A percentile compares a stretch with the other conserved stretches of the same genome.
These are phyloP conservation scores for Byasa hedistus DNA, from an alignment of 2,888 invertebrate genomes.

Conservation along the genomic window DNA sequence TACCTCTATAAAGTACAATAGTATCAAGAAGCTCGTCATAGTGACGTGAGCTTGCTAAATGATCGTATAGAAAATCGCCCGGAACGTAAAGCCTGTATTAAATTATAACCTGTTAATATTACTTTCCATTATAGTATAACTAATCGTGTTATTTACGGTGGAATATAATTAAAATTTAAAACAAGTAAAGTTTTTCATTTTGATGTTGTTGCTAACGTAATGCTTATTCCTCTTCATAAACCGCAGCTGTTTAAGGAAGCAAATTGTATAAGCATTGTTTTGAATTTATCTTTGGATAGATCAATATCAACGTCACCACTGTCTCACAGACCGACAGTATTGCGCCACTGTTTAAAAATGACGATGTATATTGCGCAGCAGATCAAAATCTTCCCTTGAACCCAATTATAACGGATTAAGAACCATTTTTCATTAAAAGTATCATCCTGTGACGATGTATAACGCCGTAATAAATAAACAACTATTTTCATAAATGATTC, in stretches of 20 bases:
- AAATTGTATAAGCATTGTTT: too few species aligned
- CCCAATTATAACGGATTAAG: constrained; percentile 2
- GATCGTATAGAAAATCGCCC: too few species aligned
- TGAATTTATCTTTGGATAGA: background rate
- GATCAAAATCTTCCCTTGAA: background rate
- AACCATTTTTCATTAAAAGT: background rate
- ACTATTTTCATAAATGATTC: background rate
- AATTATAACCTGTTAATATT: too few species aligned
- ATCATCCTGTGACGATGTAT: background rate
- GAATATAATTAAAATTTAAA: background rate
- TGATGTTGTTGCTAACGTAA: too few species aligned
- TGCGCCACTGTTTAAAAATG: constrained; percentile 33
- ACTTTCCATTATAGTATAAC: background rate
- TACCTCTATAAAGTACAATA: too few species aligned
- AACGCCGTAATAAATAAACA: background rate
- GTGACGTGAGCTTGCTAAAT: too few species aligned
- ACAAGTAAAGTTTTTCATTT: background rate
- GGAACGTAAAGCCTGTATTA: background rate
- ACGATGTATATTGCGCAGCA: constrained; percentile 44
- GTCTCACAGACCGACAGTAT: background rate
- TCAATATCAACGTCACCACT: background rate
- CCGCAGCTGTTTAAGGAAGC: too few species aligned
- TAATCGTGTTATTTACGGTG: background rate
- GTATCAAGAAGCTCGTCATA: too few species aligned
- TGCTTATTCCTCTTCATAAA: too few species aligned